These are phyloP conservation scores for Hypothenemus hampei DNA, from an alignment of 1,140 invertebrate genomes.

Conservation along the genomic window DNA sequence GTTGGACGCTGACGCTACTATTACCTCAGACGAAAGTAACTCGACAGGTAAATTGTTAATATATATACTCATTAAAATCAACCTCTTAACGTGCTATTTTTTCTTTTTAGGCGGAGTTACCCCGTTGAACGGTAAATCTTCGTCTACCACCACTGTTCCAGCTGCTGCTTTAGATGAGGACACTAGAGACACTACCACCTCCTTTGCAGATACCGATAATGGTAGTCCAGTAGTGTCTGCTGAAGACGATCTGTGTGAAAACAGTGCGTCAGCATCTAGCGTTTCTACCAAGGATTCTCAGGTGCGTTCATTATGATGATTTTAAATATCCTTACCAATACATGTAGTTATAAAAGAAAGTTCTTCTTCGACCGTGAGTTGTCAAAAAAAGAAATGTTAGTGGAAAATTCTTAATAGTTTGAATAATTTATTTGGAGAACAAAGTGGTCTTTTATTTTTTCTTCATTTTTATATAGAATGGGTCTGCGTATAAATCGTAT, in stretches of 20 bases:
- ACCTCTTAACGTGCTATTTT: not conserved
- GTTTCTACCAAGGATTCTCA: slow-evolving; percentile 43
- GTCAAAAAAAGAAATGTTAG: too few relatives aligned
- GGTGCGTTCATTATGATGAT: too few relatives aligned
- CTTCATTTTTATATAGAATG: too few relatives aligned
- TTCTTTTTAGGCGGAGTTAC: slow-evolving; percentile 23
- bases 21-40: slow-evolving; percentile 53
- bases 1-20: slow-evolving; percentile 46
- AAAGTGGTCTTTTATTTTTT: too few relatives aligned
- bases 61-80: not conserved
- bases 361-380: too few relatives aligned
- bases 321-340: too few relatives aligned
- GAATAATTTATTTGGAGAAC: too few relatives aligned
- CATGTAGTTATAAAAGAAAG: too few relatives aligned
- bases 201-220: slow-evolving; percentile 57
- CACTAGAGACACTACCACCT: slow-evolving; percentile 58
- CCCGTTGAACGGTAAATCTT: slow-evolving; percentile 46
- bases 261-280: slow-evolving; percentile 21
- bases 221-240: slow-evolving; percentile 16
- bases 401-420: too few relatives aligned
- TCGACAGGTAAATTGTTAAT: slow-evolving; percentile 36
- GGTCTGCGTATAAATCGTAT: too few relatives aligned
- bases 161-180: slow-evolving; percentile 45
- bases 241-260: slow-evolving; percentile 19
- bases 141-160: slow-evolving; percentile 20